phyloP scores from a whole-genome alignment of 2,797 vertebrate species.

The Gobionotothen gibberifrons region DNA sequence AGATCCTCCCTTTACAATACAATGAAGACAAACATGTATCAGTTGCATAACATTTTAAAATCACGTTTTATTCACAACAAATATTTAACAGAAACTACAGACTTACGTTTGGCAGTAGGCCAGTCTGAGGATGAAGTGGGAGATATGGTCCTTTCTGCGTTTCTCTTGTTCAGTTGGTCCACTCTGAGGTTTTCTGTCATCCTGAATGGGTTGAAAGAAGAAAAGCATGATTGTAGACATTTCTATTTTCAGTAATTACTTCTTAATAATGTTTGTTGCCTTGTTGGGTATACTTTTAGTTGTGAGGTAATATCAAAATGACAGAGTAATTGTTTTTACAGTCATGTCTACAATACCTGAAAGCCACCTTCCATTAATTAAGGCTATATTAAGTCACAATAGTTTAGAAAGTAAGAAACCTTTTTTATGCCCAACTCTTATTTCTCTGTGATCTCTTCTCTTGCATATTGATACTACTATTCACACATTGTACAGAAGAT shows the following conservation, averaged over 20 bases:
- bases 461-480: too few relatives aligned
- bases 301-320: background rate
- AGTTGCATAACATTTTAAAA: background rate
- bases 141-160: conserved; percentile 93
- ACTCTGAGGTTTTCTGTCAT: conserved; percentile 67
- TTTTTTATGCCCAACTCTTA: too few relatives aligned
- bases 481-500: background rate
- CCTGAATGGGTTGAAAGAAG: conserved; percentile 53
- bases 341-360: background rate
- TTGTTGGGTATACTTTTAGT: background rate
- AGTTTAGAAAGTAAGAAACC: background rate
- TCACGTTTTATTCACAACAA: background rate
- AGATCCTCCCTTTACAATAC: conserved; percentile 90
- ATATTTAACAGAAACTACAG: background rate
- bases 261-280: background rate
- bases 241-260: background rate
- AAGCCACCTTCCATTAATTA: background rate
- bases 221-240: background rate
- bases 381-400: background rate
- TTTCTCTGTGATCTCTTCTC: too few relatives aligned
- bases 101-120: conserved; percentile 98
- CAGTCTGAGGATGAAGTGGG: conserved; percentile 97
- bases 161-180: conserved; percentile 85
- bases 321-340: background rate
- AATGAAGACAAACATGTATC: conserved; percentile 14